Percentiles rank a stretch among this genome's conserved stretches.
Conservation (phyloP, 2,888 invertebrate genomes). For the Argyresthia albistria region DNA sequence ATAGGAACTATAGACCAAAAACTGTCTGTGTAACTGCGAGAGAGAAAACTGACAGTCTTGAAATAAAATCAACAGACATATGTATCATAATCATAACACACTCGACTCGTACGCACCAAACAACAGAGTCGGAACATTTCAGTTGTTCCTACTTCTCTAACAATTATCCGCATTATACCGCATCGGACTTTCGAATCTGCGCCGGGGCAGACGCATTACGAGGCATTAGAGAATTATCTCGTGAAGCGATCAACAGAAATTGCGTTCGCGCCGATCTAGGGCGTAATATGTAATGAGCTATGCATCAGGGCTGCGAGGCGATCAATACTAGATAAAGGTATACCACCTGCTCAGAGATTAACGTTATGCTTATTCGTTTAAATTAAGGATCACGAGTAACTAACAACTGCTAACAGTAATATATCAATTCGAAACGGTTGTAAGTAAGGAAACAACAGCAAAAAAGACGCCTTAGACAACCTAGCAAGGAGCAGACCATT, state of each 20-base stretch:
- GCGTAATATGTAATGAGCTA: neutral
- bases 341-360: neutral
- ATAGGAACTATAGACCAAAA: no score
- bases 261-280: neutral
- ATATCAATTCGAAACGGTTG: no score
- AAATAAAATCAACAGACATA: no score
- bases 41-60: no score
- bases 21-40: no score
- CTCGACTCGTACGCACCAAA: no score
- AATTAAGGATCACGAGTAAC: no score
- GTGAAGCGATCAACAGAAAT: neutral
- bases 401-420: no score
- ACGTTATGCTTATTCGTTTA: neutral
- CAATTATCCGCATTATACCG: conserved; percentile 3
- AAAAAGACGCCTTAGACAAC: no score
- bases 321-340: neutral
- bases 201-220: conserved; percentile 3
- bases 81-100: no score
- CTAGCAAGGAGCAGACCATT: no score
- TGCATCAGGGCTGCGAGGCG: neutral
- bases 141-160: neutral
- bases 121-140: neutral
- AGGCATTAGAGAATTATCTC: conserved; percentile 5
- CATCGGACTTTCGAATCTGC: conserved; percentile 6
- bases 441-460: no score